A percentile compares a stretch with the other conserved stretches of the same genome.
phyloP scores from a whole-genome alignment of 2,797 vertebrate genomes.

The Melopsittacus undulatus region DNA sequence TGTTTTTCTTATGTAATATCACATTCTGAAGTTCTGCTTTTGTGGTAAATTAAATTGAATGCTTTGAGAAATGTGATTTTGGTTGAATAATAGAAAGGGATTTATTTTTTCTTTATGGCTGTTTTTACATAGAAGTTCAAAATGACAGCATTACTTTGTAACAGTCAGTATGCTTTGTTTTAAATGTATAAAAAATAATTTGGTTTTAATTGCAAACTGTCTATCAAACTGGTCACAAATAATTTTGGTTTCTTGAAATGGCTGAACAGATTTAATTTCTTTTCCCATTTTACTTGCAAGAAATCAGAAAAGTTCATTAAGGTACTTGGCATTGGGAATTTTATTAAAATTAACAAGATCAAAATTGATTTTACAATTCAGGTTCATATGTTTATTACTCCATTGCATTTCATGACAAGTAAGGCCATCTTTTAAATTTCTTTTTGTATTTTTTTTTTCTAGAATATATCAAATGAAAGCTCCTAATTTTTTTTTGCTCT shows the following conservation, averaged over 20 bases:
- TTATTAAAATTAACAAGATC: not conserved
- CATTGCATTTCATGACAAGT: not conserved
- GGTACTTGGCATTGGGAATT: not conserved
- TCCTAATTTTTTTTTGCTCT: not conserved
- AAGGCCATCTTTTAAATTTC: not conserved
- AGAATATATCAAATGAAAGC: not conserved
- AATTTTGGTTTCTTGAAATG: not conserved
- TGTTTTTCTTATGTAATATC: not conserved
- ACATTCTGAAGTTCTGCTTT: not conserved
- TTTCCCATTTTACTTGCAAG: not conserved
- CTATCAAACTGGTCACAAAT: not conserved
- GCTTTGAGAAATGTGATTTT: not conserved
- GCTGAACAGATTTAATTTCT: not conserved
- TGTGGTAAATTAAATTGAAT: not conserved
- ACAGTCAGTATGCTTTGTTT: not conserved
- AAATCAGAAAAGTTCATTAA: not conserved
- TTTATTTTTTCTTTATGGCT: not conserved
- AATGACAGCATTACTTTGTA: not conserved
- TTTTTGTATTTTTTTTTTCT: not conserved
- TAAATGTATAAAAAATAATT: not conserved
- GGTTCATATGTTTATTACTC: not conserved
- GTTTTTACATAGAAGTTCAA: not conserved
- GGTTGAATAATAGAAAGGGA: not conserved
- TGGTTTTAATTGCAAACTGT: not conserved
- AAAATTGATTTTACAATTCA: not conserved